phyloP scores from a whole-genome alignment of 1,140 invertebrate species.

The Caerostris extrusa region DNA sequence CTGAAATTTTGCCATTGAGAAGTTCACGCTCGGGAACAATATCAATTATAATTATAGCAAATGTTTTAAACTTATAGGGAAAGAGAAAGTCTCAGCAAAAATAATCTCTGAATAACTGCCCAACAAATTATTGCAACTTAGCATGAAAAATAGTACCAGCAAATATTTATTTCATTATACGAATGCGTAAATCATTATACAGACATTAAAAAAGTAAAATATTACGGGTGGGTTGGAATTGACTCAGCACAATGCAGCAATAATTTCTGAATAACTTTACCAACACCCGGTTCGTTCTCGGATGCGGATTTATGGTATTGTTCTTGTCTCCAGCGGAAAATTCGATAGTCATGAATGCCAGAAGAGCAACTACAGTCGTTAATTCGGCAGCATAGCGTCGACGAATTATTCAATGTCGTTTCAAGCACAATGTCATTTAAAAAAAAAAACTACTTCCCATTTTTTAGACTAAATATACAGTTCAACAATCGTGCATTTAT shows the following conservation, averaged over 20 bases:
- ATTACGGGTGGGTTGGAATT: neutral
- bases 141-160: neutral
- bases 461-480: neutral
- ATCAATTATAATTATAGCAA: too few species aligned
- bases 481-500: neutral
- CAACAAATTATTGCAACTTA: neutral
- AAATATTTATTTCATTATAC: constrained; percentile 25
- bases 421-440: neutral
- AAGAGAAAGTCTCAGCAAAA: neutral
- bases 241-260: neutral
- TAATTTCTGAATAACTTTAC: constrained; percentile 16
- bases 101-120: neutral
- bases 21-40: too few species aligned
- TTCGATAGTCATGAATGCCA: neutral
- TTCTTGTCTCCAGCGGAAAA: neutral
- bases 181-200: neutral
- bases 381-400: neutral
- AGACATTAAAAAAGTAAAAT: neutral
- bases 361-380: neutral
- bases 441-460: neutral
- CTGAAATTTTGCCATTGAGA: too few species aligned
- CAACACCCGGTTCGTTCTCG: neutral
- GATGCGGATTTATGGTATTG: constrained; percentile 16
- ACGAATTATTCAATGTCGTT: neutral
- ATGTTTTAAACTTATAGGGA: neutral